phyloP scores from a whole-genome alignment of 2,113 vertebrate genomes.

The Dicentrarchus labrax region DNA sequence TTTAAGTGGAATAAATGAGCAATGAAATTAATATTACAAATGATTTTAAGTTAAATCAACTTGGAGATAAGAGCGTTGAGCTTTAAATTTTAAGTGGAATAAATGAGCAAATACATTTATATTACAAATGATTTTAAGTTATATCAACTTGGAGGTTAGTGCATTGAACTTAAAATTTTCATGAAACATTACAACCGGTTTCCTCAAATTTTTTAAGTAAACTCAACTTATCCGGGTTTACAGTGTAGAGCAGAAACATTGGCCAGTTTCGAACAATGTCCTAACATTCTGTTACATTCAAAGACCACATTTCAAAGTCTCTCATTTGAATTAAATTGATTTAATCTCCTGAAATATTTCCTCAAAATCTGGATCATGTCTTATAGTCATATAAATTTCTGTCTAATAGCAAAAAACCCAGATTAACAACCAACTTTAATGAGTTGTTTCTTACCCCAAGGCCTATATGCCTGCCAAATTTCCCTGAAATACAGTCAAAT shows the following conservation, averaged over 20 bases:
- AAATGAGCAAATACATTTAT: too few species aligned
- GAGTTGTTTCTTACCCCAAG: not conserved
- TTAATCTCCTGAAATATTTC: not conserved
- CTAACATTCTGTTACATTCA: not conserved
- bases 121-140: too few species aligned
- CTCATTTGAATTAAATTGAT: conserved; percentile 15
- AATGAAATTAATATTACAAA: too few species aligned
- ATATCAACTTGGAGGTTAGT: too few species aligned
- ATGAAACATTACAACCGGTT: too few species aligned
- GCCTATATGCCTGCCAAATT: conserved; percentile 13
- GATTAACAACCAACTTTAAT: conserved; percentile 18
- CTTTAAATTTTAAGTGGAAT: too few species aligned
- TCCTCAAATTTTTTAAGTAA: too few species aligned
- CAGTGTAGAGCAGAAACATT: conserved; percentile 4
- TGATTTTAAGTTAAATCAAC: too few species aligned
- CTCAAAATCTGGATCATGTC: not conserved
- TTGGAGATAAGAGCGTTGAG: too few species aligned
- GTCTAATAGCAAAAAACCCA: conserved; percentile 22
- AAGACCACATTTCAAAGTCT: not conserved
- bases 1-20: too few species aligned
- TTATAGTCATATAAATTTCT: not conserved
- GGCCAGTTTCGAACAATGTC: not conserved
- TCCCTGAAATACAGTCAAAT: conserved; percentile 9
- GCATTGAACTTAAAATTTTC: too few species aligned
- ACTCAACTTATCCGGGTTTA: too few species aligned